Evolutionary conservation across 1,140 invertebrate genomes (phyloP).

Genomic region (Drosophila lacertosa): DNA sequence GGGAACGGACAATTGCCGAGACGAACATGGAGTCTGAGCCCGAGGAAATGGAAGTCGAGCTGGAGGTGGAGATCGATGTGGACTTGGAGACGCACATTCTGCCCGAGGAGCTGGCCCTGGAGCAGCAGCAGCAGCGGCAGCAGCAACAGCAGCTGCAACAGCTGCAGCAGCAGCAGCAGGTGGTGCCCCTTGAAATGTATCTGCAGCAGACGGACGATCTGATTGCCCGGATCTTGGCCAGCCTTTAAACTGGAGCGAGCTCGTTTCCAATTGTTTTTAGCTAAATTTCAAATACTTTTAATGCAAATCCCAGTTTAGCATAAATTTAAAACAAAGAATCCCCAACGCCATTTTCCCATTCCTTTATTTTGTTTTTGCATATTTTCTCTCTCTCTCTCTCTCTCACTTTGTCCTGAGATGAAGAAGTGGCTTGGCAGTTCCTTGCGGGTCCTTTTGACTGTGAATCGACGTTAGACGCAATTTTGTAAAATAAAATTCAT

Average conservation of each 20-base stretch:
- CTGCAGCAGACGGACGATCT: conserved; percentile 30
- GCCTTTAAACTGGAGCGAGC: no score
- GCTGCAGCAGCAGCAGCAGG: not conserved
- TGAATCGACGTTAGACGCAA: not conserved
- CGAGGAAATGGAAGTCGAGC: not conserved
- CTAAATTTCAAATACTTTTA: not conserved
- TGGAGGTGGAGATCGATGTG: no score
- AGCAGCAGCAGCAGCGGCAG: not conserved
- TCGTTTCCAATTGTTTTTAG: not conserved
- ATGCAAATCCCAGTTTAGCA: not conserved
- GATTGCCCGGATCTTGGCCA: conserved; percentile 8
- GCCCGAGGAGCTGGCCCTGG: no score
- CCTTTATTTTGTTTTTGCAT: not conserved
- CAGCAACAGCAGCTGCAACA: no score
- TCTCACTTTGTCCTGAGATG: not conserved
- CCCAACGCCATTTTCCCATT: conserved; percentile 2
- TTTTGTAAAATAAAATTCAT: not conserved
- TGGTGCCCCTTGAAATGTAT: conserved; percentile 1
- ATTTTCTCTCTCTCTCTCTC: no score
- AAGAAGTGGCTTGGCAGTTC: not conserved
- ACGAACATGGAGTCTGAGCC: not conserved
- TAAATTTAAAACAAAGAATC: not conserved
- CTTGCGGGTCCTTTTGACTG: not conserved
- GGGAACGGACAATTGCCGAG: no score
- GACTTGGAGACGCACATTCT: not conserved